Evolutionary conservation across 2,797 vertebrate species (phyloP), one percentile per base, ranked within the genome.

Genomic region (Adelosebastes latens): DNA sequence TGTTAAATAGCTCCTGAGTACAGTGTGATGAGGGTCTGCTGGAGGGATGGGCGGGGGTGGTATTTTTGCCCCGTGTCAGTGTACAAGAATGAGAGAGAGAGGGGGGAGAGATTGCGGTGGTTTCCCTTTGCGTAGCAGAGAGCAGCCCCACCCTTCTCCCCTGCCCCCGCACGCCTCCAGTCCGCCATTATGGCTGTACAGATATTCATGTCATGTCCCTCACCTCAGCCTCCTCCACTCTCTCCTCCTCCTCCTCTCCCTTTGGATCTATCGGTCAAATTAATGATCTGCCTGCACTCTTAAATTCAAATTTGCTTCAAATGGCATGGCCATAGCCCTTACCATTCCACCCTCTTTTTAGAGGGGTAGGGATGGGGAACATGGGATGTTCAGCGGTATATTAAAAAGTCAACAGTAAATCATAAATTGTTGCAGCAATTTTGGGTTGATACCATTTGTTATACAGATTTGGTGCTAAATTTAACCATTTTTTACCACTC

Each of bases 81-180:
- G 49, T 52, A 52, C 18, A 52, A 46, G 75, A 81, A 76, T 67
- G 76, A 53, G 31, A 67, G n/a, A 67, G n/a, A 32, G 55, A 61
- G 25, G 61, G 29, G 36, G 49, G 64, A 59, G 73, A 73, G 77
- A 64, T 80, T 86, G 84, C 82, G 84, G 86, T 87, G 74, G 61
- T 80, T 80, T 88, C 76, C 80, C 53, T 77, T 75, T 77, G 80
- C 27, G 25, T 77, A 86, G 49, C 73, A 81, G 56, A 1, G 49
- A 79, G 79, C 83, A 77, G 79, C 90, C 85, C 88, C 89, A 84
- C 90, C 89, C 89, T 81, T 80, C 73, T 65, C 18, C 24, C 55
- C 66, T 71, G 68, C 83, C 42, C 14, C 42, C 42, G 42, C 42
- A 69, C 46, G 10, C 70, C 80, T 84, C 77, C 29, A 39, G 22